Evolutionary conservation across 2,888 invertebrate genomes (phyloP), one percentile per base, ranked within the genome.

Genomic region (Amitus sp.): DNA sequence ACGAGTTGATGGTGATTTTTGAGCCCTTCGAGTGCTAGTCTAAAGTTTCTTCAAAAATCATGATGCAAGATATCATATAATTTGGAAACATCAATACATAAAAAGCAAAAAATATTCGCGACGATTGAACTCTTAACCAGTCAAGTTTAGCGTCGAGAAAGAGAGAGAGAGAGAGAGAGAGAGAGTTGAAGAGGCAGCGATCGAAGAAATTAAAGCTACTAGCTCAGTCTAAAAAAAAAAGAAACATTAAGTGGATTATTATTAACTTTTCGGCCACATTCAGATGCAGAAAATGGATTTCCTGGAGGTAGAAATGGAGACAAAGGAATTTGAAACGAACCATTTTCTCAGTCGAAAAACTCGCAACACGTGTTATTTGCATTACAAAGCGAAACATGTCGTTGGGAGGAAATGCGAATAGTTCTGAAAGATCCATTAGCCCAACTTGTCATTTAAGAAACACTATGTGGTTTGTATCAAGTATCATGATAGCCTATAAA

Each of bases 141-240:
- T n/a, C n/a, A n/a, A n/a, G n/a, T n/a, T n/a, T n/a, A n/a, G n/a
- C n/a, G n/a, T n/a, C n/a, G n/a, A n/a, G n/a, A n/a, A n/a, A n/a
- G n/a, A n/a, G n/a, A n/a, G n/a, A n/a, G n/a, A n/a, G n/a, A n/a
- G n/a, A n/a, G n/a, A n/a, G n/a, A n/a, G n/a, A 15, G 37, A 30
- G 51, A 42, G 28, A 13, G 55, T 55, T 56, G 49, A 56, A 59
- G 56, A 52, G 58, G 49, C 48, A 28, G 46, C 51, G 62, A 58
- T 58, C 55, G 58, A 63, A 58, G 55, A 48, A 63, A 63, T 63
- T 63, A 58, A 63, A 58, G 58, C 48, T 63, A 58, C 47, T 42
- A 58, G 58, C 48, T 48, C 43, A 28, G 42, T 47, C 47, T 20
- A 34, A 5, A 27, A 23, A 27, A 13, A 23, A 13, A 43, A 39